Conservation (phyloP, 2,113 vertebrate genomes). For the Alaudala cheleensis region DNA sequence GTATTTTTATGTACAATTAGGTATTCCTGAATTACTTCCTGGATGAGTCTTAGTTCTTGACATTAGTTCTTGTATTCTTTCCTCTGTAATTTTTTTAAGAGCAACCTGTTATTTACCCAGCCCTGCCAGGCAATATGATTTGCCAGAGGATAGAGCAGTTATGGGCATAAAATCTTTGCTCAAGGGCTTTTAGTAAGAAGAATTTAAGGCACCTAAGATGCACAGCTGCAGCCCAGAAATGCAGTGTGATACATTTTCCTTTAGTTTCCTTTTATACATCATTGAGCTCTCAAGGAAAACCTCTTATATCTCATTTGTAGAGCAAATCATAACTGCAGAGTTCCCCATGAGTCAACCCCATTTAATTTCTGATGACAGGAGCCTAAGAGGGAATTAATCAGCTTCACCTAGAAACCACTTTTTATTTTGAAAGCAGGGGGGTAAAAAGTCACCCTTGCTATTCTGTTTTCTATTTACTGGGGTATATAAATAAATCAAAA, state of each 20-base stretch:
- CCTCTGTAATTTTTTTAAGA: background rate
- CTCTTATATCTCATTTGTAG: slow-evolving; percentile 34
- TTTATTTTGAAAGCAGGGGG: background rate
- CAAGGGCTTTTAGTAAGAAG: background rate
- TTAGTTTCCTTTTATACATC: background rate
- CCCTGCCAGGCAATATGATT: background rate
- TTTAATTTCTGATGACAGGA: slow-evolving; percentile 26
- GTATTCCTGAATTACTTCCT: background rate
- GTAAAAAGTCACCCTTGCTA: background rate
- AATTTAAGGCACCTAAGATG: background rate
- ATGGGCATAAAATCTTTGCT: background rate
- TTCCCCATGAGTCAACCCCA: slow-evolving; percentile 19
- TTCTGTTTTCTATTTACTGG: background rate
- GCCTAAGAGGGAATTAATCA: slow-evolving; percentile 28
- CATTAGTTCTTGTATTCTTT: background rate
- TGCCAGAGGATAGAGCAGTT: background rate
- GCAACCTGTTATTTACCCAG: background rate
- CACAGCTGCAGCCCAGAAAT: background rate
- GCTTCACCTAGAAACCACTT: background rate
- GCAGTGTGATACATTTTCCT: background rate
- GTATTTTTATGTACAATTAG: background rate
- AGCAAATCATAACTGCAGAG: slow-evolving; percentile 32
- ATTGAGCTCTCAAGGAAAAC: slow-evolving; percentile 35
- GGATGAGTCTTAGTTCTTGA: background rate
- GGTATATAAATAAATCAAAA: slow-evolving; percentile 20